These are phyloP conservation scores for Gobio gobio DNA, from an alignment of 2,113 vertebrate genomes.

Conservation along the genomic window DNA sequence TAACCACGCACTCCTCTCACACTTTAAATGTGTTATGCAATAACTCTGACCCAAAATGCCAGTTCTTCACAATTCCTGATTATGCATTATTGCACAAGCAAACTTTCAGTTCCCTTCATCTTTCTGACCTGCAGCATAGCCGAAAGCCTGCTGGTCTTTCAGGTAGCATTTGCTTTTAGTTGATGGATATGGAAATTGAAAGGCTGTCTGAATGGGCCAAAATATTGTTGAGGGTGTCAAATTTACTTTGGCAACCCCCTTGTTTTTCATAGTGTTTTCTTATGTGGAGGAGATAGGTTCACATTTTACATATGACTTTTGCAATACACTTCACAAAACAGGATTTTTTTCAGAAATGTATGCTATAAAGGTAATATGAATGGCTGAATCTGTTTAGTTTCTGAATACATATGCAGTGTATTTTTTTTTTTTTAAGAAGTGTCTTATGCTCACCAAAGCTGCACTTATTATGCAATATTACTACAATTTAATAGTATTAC, in stretches of 20 bases:
- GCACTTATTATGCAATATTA: too few species aligned
- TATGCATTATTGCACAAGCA: background rate
- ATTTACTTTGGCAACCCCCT: background rate
- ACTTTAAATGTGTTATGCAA: conserved; percentile 20
- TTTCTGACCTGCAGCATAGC: background rate
- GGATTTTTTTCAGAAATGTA: too few species aligned
- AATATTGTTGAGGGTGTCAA: background rate
- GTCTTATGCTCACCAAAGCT: too few species aligned
- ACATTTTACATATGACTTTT: too few species aligned
- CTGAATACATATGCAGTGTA: too few species aligned
- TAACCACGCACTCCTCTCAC: conserved; percentile 1
- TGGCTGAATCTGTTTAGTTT: too few species aligned
- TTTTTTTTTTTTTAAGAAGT: too few species aligned
- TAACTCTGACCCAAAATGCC: background rate
- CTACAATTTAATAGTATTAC: too few species aligned
- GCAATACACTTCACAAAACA: too few species aligned
- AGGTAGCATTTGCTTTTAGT: background rate
- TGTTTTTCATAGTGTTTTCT: background rate
- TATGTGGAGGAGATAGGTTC: background rate
- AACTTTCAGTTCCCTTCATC: background rate
- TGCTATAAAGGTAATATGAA: too few species aligned
- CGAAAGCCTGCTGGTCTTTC: background rate
- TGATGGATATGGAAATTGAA: background rate
- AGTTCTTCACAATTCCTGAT: conserved; percentile 5
- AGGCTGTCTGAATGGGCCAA: background rate